phyloP scores from a whole-genome alignment of 2,797 vertebrate species.

The Sarcophilus harrisii region DNA sequence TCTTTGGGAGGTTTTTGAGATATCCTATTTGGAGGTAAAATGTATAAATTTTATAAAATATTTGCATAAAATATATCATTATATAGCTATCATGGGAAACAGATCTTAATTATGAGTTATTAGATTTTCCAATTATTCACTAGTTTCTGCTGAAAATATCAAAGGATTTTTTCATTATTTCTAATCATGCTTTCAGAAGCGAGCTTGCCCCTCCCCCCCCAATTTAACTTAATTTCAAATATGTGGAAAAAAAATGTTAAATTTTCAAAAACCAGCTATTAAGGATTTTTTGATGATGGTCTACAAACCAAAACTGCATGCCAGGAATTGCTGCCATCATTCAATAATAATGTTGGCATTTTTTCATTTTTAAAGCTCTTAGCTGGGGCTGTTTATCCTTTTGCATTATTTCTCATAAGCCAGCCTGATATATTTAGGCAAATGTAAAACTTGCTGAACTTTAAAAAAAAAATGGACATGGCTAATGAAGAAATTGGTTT shows the following conservation, averaged over 20 bases:
- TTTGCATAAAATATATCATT: neutral
- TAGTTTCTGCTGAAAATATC: neutral
- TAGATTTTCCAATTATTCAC: neutral
- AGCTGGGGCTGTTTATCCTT: no score
- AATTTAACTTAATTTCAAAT: neutral
- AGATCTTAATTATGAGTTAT: neutral
- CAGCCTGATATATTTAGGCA: neutral
- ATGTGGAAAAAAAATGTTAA: neutral
- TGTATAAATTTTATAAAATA: neutral
- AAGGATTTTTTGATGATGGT: neutral
- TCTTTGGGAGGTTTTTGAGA: neutral
- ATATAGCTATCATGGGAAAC: neutral
- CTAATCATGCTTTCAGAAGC: neutral
- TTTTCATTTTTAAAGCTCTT: neutral
- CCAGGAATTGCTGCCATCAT: no score
- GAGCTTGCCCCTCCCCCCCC: neutral
- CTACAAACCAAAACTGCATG: neutral
- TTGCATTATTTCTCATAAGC: neutral
- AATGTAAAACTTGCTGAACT: neutral
- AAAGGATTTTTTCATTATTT: neutral
- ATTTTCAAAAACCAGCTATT: neutral
- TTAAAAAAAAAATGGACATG: neutral
- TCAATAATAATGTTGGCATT: neutral
- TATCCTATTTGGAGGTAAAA: neutral
- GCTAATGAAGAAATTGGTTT: neutral